Evolutionary conservation across 2,113 vertebrate genomes (phyloP).

Genomic region (Clinocottus analis): DNA sequence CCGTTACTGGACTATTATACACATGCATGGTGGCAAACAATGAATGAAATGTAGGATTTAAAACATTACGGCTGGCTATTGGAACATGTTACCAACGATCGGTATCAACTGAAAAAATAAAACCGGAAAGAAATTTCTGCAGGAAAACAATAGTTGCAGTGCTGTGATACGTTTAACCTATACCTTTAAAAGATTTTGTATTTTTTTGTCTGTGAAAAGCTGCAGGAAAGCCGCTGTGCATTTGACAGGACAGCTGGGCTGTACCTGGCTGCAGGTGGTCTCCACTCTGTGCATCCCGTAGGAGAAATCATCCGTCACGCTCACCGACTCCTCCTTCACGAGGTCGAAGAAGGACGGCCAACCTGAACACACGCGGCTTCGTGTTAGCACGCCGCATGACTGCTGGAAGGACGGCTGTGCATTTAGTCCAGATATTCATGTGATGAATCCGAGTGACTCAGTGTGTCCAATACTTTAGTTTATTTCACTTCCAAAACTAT

Average conservation of each 20-base stretch:
- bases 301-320: conserved; percentile 89
- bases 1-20: neutral
- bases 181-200: too few species aligned
- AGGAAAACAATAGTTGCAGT: too few species aligned
- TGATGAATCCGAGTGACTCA: neutral
- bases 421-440: neutral
- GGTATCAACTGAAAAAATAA: too few species aligned
- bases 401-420: neutral
- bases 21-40: neutral
- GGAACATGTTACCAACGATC: too few species aligned
- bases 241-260: neutral
- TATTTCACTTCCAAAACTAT: neutral
- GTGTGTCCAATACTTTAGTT: neutral
- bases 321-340: conserved; percentile 86
- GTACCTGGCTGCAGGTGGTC: conserved; percentile 93
- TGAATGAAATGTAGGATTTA: neutral
- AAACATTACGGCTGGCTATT: neutral
- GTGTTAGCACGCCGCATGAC: neutral
- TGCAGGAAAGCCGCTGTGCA: neutral
- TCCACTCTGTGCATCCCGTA: conserved; percentile 95
- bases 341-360: conserved; percentile 97
- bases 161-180: too few species aligned
- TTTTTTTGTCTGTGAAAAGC: too few species aligned
- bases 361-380: conserved; percentile 77
- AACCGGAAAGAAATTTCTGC: too few species aligned